These are phyloP conservation scores for Oopsacas minuta DNA, from an alignment of 37 sponge, comb jelly and placozoan species.

Conservation along the genomic window DNA sequence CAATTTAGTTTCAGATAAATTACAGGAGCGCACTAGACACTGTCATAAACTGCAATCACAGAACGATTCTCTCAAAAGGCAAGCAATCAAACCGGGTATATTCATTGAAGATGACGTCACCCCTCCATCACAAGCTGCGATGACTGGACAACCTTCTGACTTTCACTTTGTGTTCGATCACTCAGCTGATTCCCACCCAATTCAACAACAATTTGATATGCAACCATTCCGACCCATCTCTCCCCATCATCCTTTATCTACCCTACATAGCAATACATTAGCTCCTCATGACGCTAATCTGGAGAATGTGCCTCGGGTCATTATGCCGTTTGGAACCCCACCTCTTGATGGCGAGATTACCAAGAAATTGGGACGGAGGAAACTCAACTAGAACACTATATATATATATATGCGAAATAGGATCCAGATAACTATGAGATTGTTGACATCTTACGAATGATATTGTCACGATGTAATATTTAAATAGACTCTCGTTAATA, in stretches of 20 bases:
- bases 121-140: background rate
- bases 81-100: background rate
- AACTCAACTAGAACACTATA: background rate
- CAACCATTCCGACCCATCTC: background rate
- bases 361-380: background rate
- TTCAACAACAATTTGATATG: background rate
- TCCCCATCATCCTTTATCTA: background rate
- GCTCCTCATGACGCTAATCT: background rate
- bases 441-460: too few relatives aligned
- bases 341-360: conserved; percentile 15
- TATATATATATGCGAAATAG: too few relatives aligned
- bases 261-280: background rate
- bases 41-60: conserved; percentile 61
- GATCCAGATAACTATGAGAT: too few relatives aligned
- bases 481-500: too few relatives aligned
- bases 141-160: background rate
- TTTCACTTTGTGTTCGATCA: conserved; percentile 13
- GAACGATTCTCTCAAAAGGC: background rate
- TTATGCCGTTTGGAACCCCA: background rate
- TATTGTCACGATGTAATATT: too few relatives aligned
- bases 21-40: conserved; percentile 62
- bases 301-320: background rate
- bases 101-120: background rate
- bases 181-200: background rate
- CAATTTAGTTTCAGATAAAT: conserved; percentile 62